A percentile compares a stretch with the other conserved stretches of the same genome.
phyloP scores from a whole-genome alignment of 35 echinoderm and acorn worm genomes.

The Acanthaster planci region DNA sequence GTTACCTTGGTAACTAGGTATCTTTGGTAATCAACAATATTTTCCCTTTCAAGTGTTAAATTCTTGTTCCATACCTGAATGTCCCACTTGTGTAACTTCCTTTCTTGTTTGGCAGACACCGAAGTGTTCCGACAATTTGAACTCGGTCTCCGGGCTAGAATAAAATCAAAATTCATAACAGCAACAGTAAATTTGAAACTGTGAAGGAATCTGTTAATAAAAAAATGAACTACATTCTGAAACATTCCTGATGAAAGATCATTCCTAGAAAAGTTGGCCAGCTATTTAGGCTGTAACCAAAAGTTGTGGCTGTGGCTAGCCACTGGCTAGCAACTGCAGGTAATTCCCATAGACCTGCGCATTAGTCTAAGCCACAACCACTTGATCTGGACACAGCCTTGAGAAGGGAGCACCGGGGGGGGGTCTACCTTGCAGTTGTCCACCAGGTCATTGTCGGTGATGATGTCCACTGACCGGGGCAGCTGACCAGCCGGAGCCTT shows the following conservation, averaged over 20 bases:
- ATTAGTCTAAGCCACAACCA: background rate
- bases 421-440: constrained; percentile 94
- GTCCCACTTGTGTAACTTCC: constrained; percentile 89
- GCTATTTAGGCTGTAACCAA: too few species aligned
- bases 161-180: background rate
- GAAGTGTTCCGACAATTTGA: constrained; percentile 86
- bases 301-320: background rate
- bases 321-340: background rate
- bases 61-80: constrained; percentile 82
- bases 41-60: too few species aligned
- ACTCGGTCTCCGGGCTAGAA: constrained; percentile 93
- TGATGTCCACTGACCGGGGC: constrained; percentile 94
- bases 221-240: too few species aligned
- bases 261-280: too few species aligned
- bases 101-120: constrained; percentile 93
- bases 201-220: too few species aligned
- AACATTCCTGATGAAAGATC: too few species aligned
- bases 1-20: too few species aligned
- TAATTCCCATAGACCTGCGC: background rate
- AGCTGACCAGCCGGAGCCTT: constrained; percentile 97
- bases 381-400: too few species aligned
- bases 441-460: constrained; percentile 77
- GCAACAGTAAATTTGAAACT: background rate
- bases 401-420: too few species aligned
- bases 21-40: too few species aligned